These are phyloP conservation scores for Drosophila repleta DNA, from an alignment of 1,140 invertebrate genomes.

Conservation along the genomic window DNA sequence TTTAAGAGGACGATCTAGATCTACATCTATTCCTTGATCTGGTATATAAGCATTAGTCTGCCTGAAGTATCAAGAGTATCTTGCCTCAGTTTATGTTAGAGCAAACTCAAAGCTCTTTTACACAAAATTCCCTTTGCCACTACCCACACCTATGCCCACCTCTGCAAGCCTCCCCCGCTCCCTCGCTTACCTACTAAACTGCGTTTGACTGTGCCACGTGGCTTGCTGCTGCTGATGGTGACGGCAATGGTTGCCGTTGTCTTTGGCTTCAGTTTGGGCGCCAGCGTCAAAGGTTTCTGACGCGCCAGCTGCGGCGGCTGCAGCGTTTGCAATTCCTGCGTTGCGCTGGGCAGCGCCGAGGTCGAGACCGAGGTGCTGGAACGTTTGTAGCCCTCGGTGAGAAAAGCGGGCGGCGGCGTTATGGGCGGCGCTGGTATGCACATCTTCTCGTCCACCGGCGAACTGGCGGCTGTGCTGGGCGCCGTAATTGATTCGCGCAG, in stretches of 20 bases:
- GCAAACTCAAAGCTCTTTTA: no score
- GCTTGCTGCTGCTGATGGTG: conserved; percentile 71
- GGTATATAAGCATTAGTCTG: no score
- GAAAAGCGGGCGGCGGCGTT: conserved; percentile 88
- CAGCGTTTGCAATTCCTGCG: conserved; percentile 9
- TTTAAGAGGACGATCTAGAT: no score
- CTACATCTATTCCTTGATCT: no score
- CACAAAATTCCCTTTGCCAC: no score
- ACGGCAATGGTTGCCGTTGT: conserved; percentile 74
- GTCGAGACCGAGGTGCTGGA: conserved; percentile 74
- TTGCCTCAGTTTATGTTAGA: no score
- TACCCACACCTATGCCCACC: background rate
- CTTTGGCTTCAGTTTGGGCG: conserved; percentile 55
- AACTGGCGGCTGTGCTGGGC: conserved; percentile 83
- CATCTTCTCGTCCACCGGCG: conserved; percentile 85
- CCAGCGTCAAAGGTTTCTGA: conserved; percentile 11
- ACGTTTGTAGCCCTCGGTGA: conserved; percentile 86
- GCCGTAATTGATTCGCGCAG: conserved; percentile 72
- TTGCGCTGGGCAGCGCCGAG: conserved; percentile 65
- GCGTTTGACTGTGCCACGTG: conserved; percentile 77
- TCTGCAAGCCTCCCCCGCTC: no score
- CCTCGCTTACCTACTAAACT: conserved; percentile 77
- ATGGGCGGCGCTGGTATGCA: conserved; percentile 86
- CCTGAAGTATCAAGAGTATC: no score
- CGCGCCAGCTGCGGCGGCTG: background rate